Evolutionary conservation across 2,888 invertebrate species (phyloP), one percentile per base, ranked within the genome.

Genomic region (Rosalia funebris): DNA sequence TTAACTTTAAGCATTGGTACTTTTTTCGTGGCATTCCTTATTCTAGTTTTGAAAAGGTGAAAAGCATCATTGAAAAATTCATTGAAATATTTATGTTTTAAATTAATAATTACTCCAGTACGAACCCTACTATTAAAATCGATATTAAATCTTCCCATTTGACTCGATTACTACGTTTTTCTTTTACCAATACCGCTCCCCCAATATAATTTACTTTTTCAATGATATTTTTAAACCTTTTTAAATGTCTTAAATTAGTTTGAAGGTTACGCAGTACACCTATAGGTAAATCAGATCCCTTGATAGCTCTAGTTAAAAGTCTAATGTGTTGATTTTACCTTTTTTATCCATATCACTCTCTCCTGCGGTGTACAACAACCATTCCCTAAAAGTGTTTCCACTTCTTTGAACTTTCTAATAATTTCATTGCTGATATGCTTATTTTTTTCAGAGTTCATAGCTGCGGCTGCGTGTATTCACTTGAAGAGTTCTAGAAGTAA

Each of bases 91-190:
- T 57, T 57, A 45, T 52, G 57, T 11, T 11, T 36, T 20, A 50
- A 20, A 45, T 50, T 57, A n/a, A 57, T 57, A 12, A 57, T 45
- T 9, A 57, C 17, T 1, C 57, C 52, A 9, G 37, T 57, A 14
- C 45, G 42, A 15, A 57, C 15, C 20, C 52, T 9, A 37, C 25
- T 37, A 11, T 56, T 45, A 36, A 56, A 56, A n/a, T 52, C 57
- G 14, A 39, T 15, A 7, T 14, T 39, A 39, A 15, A 1, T 39
- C 39, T 9, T 39, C 39, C 39, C 39, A 39, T 14, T 15, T 39
- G 1, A 39, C 39, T 9, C 39, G 1, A 39, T 39, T 15, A 12
- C 39, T 15, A 15, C 39, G 39, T 39, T 15, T 39, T 15, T 39
- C 1, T 39, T 39, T 39, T 14, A 39, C 2, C 9, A 11, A 39